A percentile compares a stretch with the other conserved stretches of the same genome.
These are phyloP conservation scores for Mobula birostris DNA, from an alignment of 2,113 vertebrate genomes.

Conservation along the genomic window DNA sequence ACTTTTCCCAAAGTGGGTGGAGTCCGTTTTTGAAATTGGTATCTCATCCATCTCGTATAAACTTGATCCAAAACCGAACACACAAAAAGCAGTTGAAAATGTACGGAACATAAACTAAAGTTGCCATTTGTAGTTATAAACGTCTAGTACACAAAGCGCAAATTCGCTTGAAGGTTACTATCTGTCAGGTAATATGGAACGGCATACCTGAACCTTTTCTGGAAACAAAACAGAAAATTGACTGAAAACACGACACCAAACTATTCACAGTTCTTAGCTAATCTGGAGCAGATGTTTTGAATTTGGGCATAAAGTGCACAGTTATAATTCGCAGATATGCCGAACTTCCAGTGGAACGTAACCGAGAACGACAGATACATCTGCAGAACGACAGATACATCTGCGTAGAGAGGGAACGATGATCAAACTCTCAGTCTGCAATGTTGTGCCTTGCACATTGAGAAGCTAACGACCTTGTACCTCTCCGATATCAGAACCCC, in stretches of 20 bases:
- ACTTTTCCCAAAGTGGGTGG: neutral
- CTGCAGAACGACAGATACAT: neutral
- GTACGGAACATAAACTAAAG: too few relatives aligned
- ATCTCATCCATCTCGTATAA: constrained; percentile 23
- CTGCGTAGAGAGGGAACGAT: too few relatives aligned
- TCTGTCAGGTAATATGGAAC: too few relatives aligned
- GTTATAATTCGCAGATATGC: neutral
- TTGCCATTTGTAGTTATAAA: too few relatives aligned
- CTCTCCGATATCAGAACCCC: neutral
- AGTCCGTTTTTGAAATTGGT: neutral
- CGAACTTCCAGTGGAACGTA: neutral
- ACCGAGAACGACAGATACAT: neutral
- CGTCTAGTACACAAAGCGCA: too few relatives aligned
- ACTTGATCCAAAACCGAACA: neutral
- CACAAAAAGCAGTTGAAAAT: too few relatives aligned
- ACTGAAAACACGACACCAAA: neutral
- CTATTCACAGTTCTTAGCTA: too few relatives aligned
- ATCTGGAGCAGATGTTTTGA: too few relatives aligned
- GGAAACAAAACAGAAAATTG: neutral
- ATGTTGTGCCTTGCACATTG: too few relatives aligned
- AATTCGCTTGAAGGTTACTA: too few relatives aligned
- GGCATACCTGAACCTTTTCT: neutral
- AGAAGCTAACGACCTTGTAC: neutral
- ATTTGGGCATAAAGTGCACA: neutral
- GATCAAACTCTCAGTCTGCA: neutral